phyloP scores from a whole-genome alignment of 2,888 invertebrate species.

The Molanna angustata region DNA sequence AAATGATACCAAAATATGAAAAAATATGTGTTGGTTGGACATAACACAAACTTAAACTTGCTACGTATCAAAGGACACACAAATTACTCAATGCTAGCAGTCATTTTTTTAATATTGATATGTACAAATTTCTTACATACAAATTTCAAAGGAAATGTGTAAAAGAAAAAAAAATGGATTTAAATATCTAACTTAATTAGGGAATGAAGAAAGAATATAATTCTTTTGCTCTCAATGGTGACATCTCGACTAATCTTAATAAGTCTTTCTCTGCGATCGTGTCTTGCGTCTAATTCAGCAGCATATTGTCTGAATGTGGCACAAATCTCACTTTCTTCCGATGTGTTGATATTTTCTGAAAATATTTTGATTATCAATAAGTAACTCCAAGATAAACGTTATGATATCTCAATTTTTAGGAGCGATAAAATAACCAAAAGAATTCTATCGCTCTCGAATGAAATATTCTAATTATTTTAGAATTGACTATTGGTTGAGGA shows the following conservation, averaged over 20 bases:
- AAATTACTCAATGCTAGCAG: background rate
- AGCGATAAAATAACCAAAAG: no score
- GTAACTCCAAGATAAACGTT: no score
- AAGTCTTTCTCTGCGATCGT: slow-evolving; percentile 80
- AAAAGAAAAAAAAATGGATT: background rate
- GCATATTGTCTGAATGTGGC: slow-evolving; percentile 65
- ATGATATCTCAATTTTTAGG: no score
- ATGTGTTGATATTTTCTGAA: slow-evolving; percentile 1
- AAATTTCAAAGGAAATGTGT: no score
- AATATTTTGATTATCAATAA: no score
- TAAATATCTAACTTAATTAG: slow-evolving; percentile 43
- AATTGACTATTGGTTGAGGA: no score
- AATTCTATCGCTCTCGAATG: no score
- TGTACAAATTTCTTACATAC: no score
- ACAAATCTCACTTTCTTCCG: slow-evolving; percentile 41
- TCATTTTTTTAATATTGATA: background rate
- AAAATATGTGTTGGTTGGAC: background rate
- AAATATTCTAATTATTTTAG: no score
- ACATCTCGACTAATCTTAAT: slow-evolving; percentile 80
- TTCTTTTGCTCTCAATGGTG: slow-evolving; percentile 86
- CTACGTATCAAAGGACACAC: background rate
- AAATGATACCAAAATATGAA: background rate
- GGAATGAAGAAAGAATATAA: slow-evolving; percentile 83
- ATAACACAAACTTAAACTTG: background rate
- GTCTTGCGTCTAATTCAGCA: slow-evolving; percentile 67